phyloP scores from a whole-genome alignment of 2,888 invertebrate genomes.

The Stenichneumon culpator region DNA sequence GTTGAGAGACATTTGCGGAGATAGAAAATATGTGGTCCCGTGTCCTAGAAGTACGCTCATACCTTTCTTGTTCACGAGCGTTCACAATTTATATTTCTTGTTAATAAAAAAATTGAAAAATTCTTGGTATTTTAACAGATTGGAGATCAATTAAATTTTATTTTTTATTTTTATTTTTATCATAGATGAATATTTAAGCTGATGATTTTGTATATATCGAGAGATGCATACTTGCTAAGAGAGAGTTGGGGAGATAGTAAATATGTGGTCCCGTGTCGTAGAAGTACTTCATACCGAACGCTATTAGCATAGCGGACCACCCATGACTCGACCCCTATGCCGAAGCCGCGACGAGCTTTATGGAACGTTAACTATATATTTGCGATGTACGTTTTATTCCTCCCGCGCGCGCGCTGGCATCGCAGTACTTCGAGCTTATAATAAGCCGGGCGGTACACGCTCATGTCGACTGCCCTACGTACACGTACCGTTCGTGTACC shows the following conservation, averaged over 20 bases:
- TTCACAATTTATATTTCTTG: neutral
- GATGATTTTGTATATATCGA: slow-evolving; percentile 2
- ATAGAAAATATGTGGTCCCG: slow-evolving; percentile 38
- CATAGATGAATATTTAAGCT: slow-evolving; percentile 49
- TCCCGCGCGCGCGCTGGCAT: slow-evolving; percentile 27
- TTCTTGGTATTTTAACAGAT: too few relatives aligned
- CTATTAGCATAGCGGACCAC: slow-evolving; percentile 84
- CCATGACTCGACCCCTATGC: slow-evolving; percentile 83
- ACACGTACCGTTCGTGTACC: slow-evolving; percentile 84
- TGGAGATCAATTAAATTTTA: neutral
- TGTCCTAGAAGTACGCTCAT: slow-evolving; percentile 49
- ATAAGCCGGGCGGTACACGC: slow-evolving; percentile 79
- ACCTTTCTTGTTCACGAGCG: neutral
- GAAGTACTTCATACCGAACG: slow-evolving; percentile 61
- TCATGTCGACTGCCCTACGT: slow-evolving; percentile 82
- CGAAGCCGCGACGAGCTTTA: slow-evolving; percentile 74
- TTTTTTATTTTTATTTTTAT: neutral
- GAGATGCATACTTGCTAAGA: slow-evolving; percentile 17
- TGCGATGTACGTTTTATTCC: slow-evolving; percentile 22
- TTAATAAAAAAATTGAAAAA: too few relatives aligned
- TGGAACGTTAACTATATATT: slow-evolving; percentile 34
- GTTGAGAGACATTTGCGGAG: neutral
- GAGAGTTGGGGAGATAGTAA: slow-evolving; percentile 24
- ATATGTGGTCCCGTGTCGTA: slow-evolving; percentile 41
- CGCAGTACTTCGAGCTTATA: slow-evolving; percentile 75